phyloP scores from a whole-genome alignment of 2,888 invertebrate genomes.

The Halictus ligatus region DNA sequence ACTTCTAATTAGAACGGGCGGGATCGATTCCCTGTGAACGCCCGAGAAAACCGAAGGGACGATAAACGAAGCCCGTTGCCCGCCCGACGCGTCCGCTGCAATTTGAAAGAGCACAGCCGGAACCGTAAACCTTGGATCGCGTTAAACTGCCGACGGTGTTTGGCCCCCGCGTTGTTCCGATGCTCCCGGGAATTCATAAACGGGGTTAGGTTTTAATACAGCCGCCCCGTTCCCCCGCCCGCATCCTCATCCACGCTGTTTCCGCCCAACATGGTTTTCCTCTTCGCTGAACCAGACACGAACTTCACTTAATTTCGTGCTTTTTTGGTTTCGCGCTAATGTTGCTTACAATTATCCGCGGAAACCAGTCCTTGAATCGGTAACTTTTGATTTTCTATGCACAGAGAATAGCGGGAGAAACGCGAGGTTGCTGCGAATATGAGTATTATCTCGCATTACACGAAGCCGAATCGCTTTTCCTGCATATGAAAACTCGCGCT shows the following conservation, averaged over 20 bases:
- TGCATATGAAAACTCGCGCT: too few species aligned
- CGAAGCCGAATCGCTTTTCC: too few species aligned
- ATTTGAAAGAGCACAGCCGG: background rate
- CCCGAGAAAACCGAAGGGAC: conserved; percentile 29
- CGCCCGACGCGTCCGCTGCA: background rate
- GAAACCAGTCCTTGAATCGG: background rate
- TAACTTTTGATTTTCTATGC: background rate
- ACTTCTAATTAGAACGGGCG: conserved; percentile 63
- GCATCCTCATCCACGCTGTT: background rate
- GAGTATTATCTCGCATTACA: too few species aligned
- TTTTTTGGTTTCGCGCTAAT: background rate
- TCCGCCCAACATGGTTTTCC: background rate
- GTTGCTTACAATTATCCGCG: background rate
- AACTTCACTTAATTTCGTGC: background rate
- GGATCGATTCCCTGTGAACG: conserved; percentile 62
- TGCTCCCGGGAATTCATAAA: conserved; percentile 4
- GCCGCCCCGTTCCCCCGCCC: background rate
- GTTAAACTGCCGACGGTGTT: background rate
- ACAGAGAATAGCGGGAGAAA: too few species aligned
- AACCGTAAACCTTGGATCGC: background rate
- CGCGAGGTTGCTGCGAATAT: too few species aligned
- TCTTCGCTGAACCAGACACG: background rate
- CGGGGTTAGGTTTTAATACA: conserved; percentile 4
- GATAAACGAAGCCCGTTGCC: conserved; percentile 27
- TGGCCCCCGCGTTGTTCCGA: background rate